A percentile compares a stretch with the other conserved stretches of the same genome.
Conservation (phyloP, 2,113 vertebrate species). For the Hyperopisus bebe region DNA sequence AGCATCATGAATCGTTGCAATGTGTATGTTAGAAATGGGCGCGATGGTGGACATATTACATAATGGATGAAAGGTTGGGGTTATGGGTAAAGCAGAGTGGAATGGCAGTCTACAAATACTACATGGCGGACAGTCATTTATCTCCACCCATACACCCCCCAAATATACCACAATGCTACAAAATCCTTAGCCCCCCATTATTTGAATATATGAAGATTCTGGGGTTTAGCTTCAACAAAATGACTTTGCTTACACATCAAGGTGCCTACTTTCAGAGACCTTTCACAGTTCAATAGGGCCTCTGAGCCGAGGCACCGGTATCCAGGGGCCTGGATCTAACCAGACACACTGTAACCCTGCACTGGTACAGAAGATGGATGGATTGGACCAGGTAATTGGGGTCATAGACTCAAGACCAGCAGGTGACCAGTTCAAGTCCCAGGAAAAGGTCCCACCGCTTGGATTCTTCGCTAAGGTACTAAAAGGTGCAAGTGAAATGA, state of each 20-base stretch:
- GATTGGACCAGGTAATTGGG: neutral
- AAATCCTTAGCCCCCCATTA: neutral
- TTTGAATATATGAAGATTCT: neutral
- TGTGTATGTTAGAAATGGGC: neutral
- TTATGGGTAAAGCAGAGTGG: neutral
- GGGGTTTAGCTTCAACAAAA: neutral
- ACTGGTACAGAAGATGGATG: neutral
- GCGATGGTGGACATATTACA: neutral
- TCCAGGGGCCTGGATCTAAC: neutral
- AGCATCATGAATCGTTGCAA: neutral
- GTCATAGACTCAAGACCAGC: neutral
- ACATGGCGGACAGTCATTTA: neutral
- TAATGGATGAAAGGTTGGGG: neutral
- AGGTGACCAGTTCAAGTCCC: neutral
- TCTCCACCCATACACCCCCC: neutral
- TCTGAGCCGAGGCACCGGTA: neutral
- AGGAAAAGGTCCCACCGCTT: neutral
- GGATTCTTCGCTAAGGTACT: neutral
- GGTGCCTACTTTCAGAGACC: neutral
- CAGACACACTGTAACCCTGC: neutral
- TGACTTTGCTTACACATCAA: neutral
- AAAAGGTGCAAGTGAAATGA: neutral
- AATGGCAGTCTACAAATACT: neutral
- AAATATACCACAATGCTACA: neutral
- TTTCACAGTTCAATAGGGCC: neutral